Evolutionary conservation across 2,113 vertebrate species (phyloP).

Genomic region (Ceuthmochares aereus): DNA sequence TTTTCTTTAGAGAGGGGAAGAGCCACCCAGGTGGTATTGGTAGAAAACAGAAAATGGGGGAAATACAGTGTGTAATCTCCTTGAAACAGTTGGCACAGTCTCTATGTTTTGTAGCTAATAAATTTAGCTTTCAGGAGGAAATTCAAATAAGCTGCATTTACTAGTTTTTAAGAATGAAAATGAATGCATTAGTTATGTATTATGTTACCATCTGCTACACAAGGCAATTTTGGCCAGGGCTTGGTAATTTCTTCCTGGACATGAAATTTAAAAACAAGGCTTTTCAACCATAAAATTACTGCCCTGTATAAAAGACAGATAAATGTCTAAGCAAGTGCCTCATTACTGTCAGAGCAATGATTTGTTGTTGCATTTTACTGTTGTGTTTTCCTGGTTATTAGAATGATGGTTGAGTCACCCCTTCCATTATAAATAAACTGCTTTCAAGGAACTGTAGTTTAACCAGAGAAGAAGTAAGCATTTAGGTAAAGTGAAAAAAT

Average conservation of each 20-base stretch:
- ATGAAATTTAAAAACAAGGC: not conserved
- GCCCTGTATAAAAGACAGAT: constrained; percentile 35
- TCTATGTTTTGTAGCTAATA: constrained; percentile 48
- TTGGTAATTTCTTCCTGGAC: not conserved
- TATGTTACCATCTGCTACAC: constrained; percentile 31
- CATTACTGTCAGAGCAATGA: constrained; percentile 25
- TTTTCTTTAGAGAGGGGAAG: not conserved
- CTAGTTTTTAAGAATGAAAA: constrained; percentile 43
- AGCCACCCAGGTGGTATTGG: constrained; percentile 1
- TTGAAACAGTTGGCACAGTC: constrained; percentile 1
- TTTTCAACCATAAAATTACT: constrained; percentile 55
- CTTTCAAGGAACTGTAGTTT: not conserved
- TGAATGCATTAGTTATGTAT: constrained; percentile 28
- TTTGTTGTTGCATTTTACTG: constrained; percentile 41
- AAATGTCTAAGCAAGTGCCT: constrained; percentile 25
- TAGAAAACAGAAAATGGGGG: constrained; percentile 15
- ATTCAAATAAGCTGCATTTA: constrained; percentile 36
- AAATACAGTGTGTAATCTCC: constrained; percentile 9
- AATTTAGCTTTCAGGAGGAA: constrained; percentile 42
- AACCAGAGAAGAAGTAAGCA: not conserved
- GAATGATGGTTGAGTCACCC: not conserved
- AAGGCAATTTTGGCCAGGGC: not conserved
- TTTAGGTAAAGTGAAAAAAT: not conserved
- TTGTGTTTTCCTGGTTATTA: constrained; percentile 38
- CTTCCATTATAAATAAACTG: constrained; percentile 19